Evolutionary conservation across 2,797 vertebrate genomes (phyloP), one percentile per base, ranked within the genome.

Genomic region (Myotis myotis): DNA sequence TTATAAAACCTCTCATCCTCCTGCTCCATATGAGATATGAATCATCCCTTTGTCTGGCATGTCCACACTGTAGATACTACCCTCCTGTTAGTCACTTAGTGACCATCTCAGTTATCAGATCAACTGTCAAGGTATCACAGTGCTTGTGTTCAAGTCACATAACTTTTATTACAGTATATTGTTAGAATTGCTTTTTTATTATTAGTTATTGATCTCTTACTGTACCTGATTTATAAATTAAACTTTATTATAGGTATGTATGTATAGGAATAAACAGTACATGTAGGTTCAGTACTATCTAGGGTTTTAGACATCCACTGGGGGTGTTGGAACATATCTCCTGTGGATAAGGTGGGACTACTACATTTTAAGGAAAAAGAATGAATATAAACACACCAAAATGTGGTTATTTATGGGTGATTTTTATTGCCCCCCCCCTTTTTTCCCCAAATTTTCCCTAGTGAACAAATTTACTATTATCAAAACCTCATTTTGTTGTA

Each of bases 361-460:
- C 28, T 82, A 22, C 51, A 68, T 87, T 41, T 91, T 91, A 87
- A 75, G 23, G 55, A 66, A 72, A 84, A 95, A 62, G 30, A 76
- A 30, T 86, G 22, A 71, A 47, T 79, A 90, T 64, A 85, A 89
- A 78, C 22, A 51, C 9, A 64, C 38, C 38, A 80, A 74, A 74
- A 57, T 64, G 71, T 60, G 16, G 23, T 76, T 93, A 33, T 57
- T 72, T 89, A 44, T 68, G 82, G 44, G 25, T 87, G 20, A 68
- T 71, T 93, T 68, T 79, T 81, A 30, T 38, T 60, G 11, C 57
- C 57, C 57, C 11, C 57, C 11, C 12, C 7, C 8, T 74, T 75
- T 82, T 8, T 2, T 2, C 5, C 8, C 20, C 28, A 1, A 19
- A 51, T 74, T 89, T 60, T 95, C 71, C 72, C 55, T 38, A 72